These are phyloP conservation scores for Syncerus caffer DNA, from an alignment of 2,797 vertebrate genomes.

Conservation along the genomic window DNA sequence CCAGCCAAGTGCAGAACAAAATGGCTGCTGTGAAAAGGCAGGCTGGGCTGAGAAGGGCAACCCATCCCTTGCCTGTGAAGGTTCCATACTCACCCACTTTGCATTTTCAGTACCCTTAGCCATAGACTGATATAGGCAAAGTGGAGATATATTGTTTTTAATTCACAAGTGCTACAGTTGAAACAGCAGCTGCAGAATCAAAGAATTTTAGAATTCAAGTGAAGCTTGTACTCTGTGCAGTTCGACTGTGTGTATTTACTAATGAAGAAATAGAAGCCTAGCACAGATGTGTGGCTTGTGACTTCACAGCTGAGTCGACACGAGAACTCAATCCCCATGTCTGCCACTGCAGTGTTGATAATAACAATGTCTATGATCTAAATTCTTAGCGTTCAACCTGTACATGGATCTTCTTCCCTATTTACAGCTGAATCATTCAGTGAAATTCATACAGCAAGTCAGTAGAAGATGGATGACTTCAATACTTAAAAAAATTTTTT, in stretches of 20 bases:
- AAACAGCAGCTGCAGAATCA: neutral
- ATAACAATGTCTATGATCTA: neutral
- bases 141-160: neutral
- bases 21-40: constrained; percentile 42
- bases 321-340: neutral
- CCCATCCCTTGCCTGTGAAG: neutral
- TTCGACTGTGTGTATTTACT: neutral
- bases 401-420: neutral
- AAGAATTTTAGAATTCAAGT: neutral
- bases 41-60: neutral
- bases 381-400: neutral
- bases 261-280: constrained; percentile 10
- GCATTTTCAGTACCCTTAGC: neutral
- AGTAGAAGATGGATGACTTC: neutral
- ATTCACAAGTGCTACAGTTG: neutral
- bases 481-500: neutral
- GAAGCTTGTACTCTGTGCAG: neutral
- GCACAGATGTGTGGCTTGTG: neutral
- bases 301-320: neutral
- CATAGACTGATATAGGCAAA: neutral
- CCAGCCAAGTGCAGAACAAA: constrained; percentile 29
- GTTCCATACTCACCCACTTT: neutral
- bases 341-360: neutral
- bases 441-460: neutral
- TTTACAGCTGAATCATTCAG: neutral